phyloP scores from a whole-genome alignment of 92 coral and sea anemone genomes.

The Muricea muricata region DNA sequence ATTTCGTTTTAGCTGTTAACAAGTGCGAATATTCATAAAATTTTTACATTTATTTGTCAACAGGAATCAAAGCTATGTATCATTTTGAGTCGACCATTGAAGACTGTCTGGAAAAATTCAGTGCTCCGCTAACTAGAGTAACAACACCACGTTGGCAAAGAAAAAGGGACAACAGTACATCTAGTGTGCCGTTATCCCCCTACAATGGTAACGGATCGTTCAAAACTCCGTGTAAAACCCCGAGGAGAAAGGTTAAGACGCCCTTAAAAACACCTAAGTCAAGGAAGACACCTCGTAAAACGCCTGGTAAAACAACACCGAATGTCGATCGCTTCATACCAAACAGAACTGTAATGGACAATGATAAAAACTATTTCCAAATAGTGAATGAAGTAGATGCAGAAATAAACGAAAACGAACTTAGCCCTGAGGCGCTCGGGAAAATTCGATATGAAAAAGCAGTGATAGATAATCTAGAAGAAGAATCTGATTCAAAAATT shows the following conservation, averaged over 20 bases:
- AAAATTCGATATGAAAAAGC: constrained; percentile 40
- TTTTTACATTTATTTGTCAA: background rate
- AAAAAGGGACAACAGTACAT: constrained; percentile 37
- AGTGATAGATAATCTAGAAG: constrained; percentile 20
- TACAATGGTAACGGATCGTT: constrained; percentile 50
- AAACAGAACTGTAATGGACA: constrained; percentile 73
- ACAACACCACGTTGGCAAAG: constrained; percentile 96
- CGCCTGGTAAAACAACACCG: constrained; percentile 65
- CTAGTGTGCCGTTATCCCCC: constrained; percentile 56
- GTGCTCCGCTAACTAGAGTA: constrained; percentile 85
- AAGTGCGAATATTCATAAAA: background rate
- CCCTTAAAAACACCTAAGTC: constrained; percentile 73
- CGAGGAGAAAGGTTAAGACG: constrained; percentile 63
- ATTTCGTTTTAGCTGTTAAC: background rate
- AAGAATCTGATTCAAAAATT: constrained; percentile 66
- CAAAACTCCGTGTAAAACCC: constrained; percentile 63
- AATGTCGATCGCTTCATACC: constrained; percentile 93
- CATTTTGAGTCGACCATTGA: constrained; percentile 86
- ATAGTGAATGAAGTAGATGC: constrained; percentile 63
- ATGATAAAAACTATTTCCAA: constrained; percentile 91
- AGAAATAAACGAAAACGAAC: constrained; percentile 49
- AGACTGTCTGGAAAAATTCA: constrained; percentile 83
- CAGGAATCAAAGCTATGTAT: constrained; percentile 58
- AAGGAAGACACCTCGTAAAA: constrained; percentile 48
- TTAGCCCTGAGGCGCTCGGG: constrained; percentile 57